These are phyloP conservation scores for Furnarius figulus DNA, from an alignment of 2,113 vertebrate genomes.

Conservation along the genomic window DNA sequence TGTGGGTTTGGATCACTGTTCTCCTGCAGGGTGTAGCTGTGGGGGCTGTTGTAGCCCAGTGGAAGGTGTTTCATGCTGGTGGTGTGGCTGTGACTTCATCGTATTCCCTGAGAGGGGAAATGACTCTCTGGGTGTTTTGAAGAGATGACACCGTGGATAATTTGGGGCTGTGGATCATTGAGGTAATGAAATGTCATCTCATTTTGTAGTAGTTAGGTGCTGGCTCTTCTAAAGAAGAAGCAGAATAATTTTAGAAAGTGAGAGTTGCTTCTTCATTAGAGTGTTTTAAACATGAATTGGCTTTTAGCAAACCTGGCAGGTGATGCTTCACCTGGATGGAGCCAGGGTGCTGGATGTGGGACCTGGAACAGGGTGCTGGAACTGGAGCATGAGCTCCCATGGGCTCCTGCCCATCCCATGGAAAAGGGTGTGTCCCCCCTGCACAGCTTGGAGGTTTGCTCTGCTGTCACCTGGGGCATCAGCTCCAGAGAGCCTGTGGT, in stretches of 20 bases:
- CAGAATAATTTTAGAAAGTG: background rate
- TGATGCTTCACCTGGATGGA: background rate
- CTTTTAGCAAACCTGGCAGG: background rate
- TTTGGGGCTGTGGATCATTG: background rate
- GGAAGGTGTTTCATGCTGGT: background rate
- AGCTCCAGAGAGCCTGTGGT: background rate
- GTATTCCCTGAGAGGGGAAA: background rate
- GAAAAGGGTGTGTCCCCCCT: background rate
- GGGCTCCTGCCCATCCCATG: background rate
- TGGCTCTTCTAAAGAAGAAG: background rate
- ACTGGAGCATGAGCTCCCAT: background rate
- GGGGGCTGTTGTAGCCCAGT: no score
- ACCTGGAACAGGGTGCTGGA: no score
- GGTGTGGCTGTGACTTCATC: no score
- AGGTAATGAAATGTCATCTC: background rate
- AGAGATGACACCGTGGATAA: background rate
- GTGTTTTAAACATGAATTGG: background rate
- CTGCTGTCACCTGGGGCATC: accelerated
- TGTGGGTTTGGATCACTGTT: background rate
- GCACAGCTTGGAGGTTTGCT: background rate
- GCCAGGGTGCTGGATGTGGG: no score
- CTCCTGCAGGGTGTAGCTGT: background rate
- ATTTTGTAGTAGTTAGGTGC: background rate
- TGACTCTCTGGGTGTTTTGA: background rate
- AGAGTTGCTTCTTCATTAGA: background rate